These are phyloP conservation scores for Hipposideros armiger DNA, from an alignment of 2,113 vertebrate species.

Conservation along the genomic window DNA sequence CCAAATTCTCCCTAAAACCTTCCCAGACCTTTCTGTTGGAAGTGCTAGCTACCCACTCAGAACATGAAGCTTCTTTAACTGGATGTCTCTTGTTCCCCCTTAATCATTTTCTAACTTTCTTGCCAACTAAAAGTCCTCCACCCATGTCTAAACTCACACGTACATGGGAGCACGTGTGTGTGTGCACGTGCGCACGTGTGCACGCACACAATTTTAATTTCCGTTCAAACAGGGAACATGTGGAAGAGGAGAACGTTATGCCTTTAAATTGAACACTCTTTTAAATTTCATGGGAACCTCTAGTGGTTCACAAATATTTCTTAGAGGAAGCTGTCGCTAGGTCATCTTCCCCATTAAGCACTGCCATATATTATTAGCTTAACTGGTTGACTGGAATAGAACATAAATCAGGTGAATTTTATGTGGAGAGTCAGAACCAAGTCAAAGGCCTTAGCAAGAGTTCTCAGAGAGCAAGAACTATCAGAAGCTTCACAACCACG, in stretches of 20 bases:
- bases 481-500: not conserved
- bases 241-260: not conserved
- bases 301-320: not conserved
- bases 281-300: not conserved
- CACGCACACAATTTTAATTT: not conserved
- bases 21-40: conserved; percentile 25
- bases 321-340: not conserved
- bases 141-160: not conserved
- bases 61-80: not conserved
- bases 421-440: not conserved
- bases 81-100: not conserved
- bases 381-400: not conserved
- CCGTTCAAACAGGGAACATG: not conserved
- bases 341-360: not conserved
- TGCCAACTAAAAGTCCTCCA: not conserved
- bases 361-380: not conserved
- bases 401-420: not conserved
- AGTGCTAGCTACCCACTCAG: not conserved
- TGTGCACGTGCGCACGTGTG: not conserved
- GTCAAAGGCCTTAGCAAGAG: not conserved
- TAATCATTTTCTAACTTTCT: conserved; percentile 33
- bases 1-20: not conserved
- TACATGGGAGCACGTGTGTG: fast-evolving
- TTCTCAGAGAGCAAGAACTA: not conserved
- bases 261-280: not conserved